Evolutionary conservation across 2,797 vertebrate species (phyloP).

Genomic region (Sebastes hopkinsi): DNA sequence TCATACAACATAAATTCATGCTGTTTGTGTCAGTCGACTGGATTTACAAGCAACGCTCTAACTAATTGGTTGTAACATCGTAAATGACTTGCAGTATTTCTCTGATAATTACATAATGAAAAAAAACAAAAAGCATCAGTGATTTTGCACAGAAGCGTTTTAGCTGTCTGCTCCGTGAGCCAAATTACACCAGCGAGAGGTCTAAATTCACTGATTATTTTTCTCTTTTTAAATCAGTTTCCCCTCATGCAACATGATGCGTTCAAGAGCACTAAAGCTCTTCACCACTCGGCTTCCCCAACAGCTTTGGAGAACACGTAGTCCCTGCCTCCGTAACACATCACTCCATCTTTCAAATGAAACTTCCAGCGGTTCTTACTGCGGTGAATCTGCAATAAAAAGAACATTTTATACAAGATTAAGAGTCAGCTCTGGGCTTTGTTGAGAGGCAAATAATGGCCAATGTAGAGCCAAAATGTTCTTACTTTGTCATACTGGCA

Average conservation of each 20-base stretch:
- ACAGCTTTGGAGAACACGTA: slow-evolving; percentile 96
- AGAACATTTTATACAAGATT: not conserved
- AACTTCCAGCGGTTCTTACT: slow-evolving; percentile 99
- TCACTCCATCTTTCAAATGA: slow-evolving; percentile 94
- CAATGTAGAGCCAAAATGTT: slow-evolving; percentile 3
- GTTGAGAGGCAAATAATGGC: not conserved
- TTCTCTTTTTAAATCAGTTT: slow-evolving; percentile 28
- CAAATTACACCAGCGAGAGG: slow-evolving; percentile 32
- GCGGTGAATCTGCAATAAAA: slow-evolving; percentile 89
- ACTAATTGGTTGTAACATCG: slow-evolving; percentile 4
- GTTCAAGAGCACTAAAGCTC: slow-evolving; percentile 13
- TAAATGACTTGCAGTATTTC: slow-evolving; percentile 28
- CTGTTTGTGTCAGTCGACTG: slow-evolving; percentile 36
- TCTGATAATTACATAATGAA: slow-evolving; percentile 33
- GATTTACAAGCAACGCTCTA: slow-evolving; percentile 3
- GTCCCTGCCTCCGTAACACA: slow-evolving; percentile 93
- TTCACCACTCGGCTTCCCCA: slow-evolving; percentile 97
- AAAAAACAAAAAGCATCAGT: slow-evolving; percentile 8
- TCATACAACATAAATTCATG: slow-evolving; percentile 50
- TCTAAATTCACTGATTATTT: slow-evolving; percentile 13
- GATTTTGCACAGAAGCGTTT: slow-evolving; percentile 16
- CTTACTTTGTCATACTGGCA: slow-evolving; percentile 98
- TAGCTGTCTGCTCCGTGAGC: slow-evolving; percentile 1
- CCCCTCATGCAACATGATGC: not conserved
- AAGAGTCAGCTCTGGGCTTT: not conserved